Base-by-base conservation (phyloP, 2,888 invertebrate species). In the Lithodes maja region DNA sequence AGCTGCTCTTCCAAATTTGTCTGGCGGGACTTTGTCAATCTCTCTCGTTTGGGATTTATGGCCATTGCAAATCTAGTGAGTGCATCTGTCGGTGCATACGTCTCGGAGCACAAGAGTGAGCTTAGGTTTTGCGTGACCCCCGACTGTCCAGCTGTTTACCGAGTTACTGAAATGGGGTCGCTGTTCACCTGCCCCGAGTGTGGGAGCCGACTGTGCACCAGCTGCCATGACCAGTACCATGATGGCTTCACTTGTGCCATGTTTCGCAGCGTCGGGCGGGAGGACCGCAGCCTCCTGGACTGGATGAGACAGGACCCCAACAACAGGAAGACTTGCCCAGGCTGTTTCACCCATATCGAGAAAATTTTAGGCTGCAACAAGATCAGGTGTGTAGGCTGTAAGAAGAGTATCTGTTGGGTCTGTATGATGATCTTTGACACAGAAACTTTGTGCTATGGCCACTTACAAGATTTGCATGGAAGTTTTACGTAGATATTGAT, bases 11-110 rank as follows among this genome's bases (percentile, higher is more conserved):
- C 12, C 52, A 12, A 52, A 3, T 69, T 85, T 17, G 79, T 53
- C 1, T 85, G 85, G 85, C 61, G 79, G 69, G 85, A 85, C 33
- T 85, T 85, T 79, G 69, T 85, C 68, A 85, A 85, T 68, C 79
- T 79, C 12, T 85, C 85, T 12, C 85, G 85, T 9, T 9, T 52
- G 17, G 85, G 85, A 17, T 69, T 53, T 12, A 17, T 79, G 2
- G 53, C 85, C 53, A 3, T 85, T 12, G 53, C 79, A 3, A 61
- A n/a, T 9, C 71, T 85, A n/a, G 85, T 85, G 79, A 15, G 52
- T 2, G 79, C 85, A 3, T 78, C 85, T 52, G 15, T 85, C 3
- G 33, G 53, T 50, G 17, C 85, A 33, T 79, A 69, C 53, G 85
- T 85, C 17, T 68, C 68, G 49, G 69, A 50, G 17, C 85, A 85